Evolutionary conservation across 2,797 vertebrate genomes (phyloP).

Genomic region (Echiichthys vipera): DNA sequence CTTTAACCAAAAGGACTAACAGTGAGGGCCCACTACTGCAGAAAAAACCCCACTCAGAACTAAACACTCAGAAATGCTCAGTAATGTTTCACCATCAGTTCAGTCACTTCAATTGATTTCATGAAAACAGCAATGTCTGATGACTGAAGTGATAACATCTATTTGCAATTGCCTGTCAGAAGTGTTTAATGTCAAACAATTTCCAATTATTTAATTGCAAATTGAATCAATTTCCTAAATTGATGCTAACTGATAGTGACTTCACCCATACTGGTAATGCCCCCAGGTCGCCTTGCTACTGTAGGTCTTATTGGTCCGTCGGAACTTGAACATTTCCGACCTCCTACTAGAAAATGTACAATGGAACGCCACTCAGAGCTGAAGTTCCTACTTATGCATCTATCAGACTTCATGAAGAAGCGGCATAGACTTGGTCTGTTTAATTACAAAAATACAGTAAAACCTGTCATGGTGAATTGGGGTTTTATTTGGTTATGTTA

Average conservation of each 20-base stretch:
- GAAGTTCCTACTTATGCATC: too few species aligned
- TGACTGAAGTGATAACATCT: slow-evolving; percentile 58
- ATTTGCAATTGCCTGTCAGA: slow-evolving; percentile 65
- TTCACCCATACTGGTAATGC: slow-evolving; percentile 19
- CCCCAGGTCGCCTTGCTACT: slow-evolving; percentile 1
- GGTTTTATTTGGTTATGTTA: too few species aligned
- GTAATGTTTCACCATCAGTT: slow-evolving; percentile 41
- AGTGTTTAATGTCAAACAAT: slow-evolving; percentile 63
- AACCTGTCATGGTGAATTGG: too few species aligned
- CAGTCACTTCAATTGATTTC: slow-evolving; percentile 44
- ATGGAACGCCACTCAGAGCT: too few species aligned
- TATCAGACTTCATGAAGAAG: too few species aligned
- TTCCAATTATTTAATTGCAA: slow-evolving; percentile 59
- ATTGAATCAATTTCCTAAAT: slow-evolving; percentile 50
- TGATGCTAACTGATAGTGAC: slow-evolving; percentile 66
- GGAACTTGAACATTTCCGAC: too few species aligned
- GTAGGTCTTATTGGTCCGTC: too few species aligned
- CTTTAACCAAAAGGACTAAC: not conserved
- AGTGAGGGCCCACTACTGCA: not conserved
- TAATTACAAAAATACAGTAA: too few species aligned
- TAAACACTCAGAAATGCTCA: slow-evolving; percentile 35
- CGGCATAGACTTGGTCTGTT: too few species aligned
- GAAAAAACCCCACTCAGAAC: slow-evolving; percentile 4
- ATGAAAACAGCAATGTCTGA: slow-evolving; percentile 55
- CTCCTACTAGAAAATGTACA: too few species aligned